Base-by-base conservation (phyloP, 2,113 vertebrate genomes). In the Zosterops japonicus region DNA sequence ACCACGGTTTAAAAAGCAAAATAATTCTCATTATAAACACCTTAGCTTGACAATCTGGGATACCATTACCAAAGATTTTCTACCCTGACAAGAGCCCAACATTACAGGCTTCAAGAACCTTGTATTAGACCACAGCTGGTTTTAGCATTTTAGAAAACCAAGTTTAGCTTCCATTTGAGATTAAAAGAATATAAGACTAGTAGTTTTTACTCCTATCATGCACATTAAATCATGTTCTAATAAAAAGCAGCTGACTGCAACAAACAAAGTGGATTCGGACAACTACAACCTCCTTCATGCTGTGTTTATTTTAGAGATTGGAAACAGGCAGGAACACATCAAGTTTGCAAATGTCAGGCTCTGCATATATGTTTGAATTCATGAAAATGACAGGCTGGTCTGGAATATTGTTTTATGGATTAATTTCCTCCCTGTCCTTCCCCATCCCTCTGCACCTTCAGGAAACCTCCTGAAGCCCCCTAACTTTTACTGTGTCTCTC, bases 121-220 rank as follows among this genome's bases (percentile, higher is more conserved):
- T 33, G 15, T 67, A 41, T 44, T 44, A 60, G 39, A 80, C 70
- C 72, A 39, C 90, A 83, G 74, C 69, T 87, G 80, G 53, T 84
- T 88, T 49, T 97, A 92, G 90, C 90, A 86, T 96, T 96, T 89
- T 78, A 90, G 87, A 94, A 93, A 97, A 87, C 61, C 56, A 93
- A 90, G 86, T 92, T 93, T 92, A 92, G 87, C 92, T 94, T 96
- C 78, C 89, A 95, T 88, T 68, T 79, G 41, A 94, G 82, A 95
- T 95, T 95, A 96, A 97, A 97, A 96, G 55, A 89, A 87, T n/a
- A 69, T 91, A 96, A 96, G 97, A 80, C 91, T 80, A 65, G 79
- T 79, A 76, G 69, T 90, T 96, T 93, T 92, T 94, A 74, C 74
- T 95, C 80, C 80, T 94, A 86, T 87, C 90, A 89, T 22, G n/a